Base-by-base conservation (phyloP, 2,113 vertebrate genomes). In the Macrotis lagotis region DNA sequence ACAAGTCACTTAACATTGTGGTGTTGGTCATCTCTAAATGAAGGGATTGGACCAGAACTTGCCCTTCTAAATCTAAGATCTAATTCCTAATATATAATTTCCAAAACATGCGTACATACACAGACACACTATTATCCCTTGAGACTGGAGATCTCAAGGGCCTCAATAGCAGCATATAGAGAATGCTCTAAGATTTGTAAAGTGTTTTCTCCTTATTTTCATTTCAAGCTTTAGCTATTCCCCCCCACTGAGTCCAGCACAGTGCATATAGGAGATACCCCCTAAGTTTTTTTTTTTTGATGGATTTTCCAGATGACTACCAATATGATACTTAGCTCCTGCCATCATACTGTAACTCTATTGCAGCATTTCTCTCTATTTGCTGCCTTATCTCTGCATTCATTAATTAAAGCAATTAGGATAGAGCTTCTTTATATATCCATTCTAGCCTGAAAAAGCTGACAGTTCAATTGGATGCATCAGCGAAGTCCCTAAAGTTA, bases 351-450 rank as follows among this genome's bases (percentile, higher is more conserved):
- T 88, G 25, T 52, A 59, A 91, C 91, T 93, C 92, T 28, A 51
- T 25, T 66, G 89, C 9, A 91, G 93, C 50, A 37, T 96, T 95
- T 53, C 92, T 59, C 91, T 96, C 92, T 44, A 44, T 55, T 90
- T 50, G 91, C 37, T 25, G 53, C 44, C 52, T 96, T 95, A 96
- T 95, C 91, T 94, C 53, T 83, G 53, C 66, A 91, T 96, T 97
- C 95, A 96, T 98, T 97, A 96, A 96, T 96, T 96, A 97, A 97
- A 97, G 91, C 94, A 97, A 93, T 98, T 97, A 97, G 92, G 28
- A 94, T 91, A 26, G 90, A 96, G 91, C 96, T 89, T 94, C 93
- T 97, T 97, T 96, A 91, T 94, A 94, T 66, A 95, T 93, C 48
- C 91, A 95, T 37, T 91, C 89, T 96, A 95, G 90, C 50, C 91